Evolutionary conservation across 2,113 vertebrate species (phyloP).

Genomic region (Oxygymnocypris stewartii): DNA sequence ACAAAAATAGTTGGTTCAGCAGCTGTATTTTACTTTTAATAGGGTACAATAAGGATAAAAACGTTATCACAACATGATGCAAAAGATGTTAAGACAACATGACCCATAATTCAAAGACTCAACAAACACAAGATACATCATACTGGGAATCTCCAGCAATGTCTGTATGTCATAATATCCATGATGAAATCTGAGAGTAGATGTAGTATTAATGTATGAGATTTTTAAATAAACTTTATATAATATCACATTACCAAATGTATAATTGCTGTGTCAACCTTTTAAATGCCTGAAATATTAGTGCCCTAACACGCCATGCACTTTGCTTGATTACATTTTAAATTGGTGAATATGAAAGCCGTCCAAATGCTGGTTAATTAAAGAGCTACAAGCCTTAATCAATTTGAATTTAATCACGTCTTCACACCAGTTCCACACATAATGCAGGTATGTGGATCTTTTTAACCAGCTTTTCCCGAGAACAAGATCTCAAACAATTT

Average conservation of each 20-base stretch:
- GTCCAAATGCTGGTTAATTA: not conserved
- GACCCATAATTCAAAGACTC: not conserved
- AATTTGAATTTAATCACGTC: not conserved
- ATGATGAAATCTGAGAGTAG: not conserved
- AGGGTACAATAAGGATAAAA: not conserved
- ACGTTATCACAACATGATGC: not conserved
- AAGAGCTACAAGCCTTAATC: constrained; percentile 12
- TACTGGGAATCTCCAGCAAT: not conserved
- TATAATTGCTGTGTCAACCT: not conserved
- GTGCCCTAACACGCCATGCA: not conserved
- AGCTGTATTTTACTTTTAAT: not conserved
- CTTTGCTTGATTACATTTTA: constrained; percentile 1
- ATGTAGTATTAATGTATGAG: not conserved
- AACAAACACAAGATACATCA: not conserved
- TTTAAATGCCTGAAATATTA: not conserved
- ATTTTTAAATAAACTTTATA: not conserved
- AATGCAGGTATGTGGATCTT: not conserved
- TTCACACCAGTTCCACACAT: not conserved
- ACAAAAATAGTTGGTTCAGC: not conserved
- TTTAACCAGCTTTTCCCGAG: not conserved
- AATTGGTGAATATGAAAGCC: not conserved
- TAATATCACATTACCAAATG: not conserved
- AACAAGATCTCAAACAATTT: constrained; percentile 10
- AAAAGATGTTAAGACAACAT: not conserved
- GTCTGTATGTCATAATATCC: not conserved